These are phyloP conservation scores for Danio aesculapii DNA, from an alignment of 2,797 vertebrate species.

Conservation along the genomic window DNA sequence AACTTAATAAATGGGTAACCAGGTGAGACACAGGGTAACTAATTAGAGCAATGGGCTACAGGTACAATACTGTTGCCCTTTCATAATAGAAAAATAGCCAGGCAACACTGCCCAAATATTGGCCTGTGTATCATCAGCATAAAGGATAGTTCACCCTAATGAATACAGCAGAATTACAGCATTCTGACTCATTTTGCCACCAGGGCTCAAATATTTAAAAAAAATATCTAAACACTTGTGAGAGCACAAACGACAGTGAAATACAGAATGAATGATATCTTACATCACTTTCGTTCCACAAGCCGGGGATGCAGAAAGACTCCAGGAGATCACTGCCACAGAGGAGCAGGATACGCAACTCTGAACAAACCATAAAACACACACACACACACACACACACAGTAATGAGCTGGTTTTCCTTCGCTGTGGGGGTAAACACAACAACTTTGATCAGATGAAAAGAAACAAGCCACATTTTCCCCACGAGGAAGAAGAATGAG, in stretches of 20 bases:
- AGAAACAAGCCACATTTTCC: conserved; percentile 8
- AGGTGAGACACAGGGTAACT: too few species aligned
- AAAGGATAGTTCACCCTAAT: too few species aligned
- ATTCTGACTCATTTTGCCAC: too few species aligned
- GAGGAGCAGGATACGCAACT: conserved; percentile 96
- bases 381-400: conserved; percentile 53
- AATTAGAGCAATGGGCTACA: too few species aligned
- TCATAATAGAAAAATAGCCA: too few species aligned
- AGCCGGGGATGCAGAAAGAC: conserved; percentile 97
- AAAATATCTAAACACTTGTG: neutral
- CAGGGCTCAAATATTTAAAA: neutral
- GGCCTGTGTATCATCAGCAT: too few species aligned
- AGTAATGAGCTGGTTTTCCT: conserved; percentile 43
- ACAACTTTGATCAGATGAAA: conserved; percentile 4
- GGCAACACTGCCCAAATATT: too few species aligned
- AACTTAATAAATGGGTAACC: too few species aligned
- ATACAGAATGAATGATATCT: conserved; percentile 65
- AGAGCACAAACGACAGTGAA: neutral
- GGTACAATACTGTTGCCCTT: too few species aligned
- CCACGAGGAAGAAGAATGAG: neutral
- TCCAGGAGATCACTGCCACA: conserved; percentile 97
- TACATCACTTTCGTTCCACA: conserved; percentile 98
- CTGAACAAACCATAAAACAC: conserved; percentile 65
- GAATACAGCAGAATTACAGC: too few species aligned
- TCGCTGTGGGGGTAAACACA: conserved; percentile 2